Percentiles rank a stretch among this genome's conserved stretches.
Conservation (phyloP, 2,113 vertebrate genomes). For the Gallinago jamesoni region DNA sequence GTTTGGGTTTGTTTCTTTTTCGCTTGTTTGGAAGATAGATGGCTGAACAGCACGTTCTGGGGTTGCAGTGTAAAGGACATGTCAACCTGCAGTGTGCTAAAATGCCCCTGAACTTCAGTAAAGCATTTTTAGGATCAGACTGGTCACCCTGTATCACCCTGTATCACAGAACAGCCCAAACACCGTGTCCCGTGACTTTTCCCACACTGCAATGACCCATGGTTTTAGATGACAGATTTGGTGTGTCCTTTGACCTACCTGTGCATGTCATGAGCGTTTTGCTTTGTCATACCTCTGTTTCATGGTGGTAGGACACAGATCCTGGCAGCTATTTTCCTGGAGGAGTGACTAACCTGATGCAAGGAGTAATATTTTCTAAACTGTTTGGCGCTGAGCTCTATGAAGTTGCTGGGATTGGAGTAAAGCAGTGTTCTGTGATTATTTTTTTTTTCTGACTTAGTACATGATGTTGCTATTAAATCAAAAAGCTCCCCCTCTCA, state of each 20-base stretch:
- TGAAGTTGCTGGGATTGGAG: neutral
- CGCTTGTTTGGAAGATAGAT: neutral
- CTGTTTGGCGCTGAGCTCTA: neutral
- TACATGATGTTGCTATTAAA: neutral
- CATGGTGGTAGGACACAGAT: neutral
- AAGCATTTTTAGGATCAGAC: accelerated
- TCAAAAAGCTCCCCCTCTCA: neutral
- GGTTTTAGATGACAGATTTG: neutral
- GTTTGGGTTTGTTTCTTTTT: neutral
- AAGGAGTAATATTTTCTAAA: neutral
- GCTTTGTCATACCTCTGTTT: neutral
- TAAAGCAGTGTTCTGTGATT: accelerated
- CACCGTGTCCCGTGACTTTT: neutral
- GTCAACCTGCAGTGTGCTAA: neutral
- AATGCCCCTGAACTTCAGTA: neutral
- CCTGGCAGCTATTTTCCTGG: neutral
- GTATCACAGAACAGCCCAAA: neutral
- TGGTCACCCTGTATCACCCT: neutral
- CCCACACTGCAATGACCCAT: neutral
- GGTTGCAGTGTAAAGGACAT: neutral
- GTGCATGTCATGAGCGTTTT: neutral
- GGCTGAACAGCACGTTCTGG: neutral
- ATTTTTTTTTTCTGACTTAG: neutral
- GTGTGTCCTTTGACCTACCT: neutral
- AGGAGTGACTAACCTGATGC: neutral